Conservation (phyloP, 1,140 invertebrate genomes). For the Dolichoris vasculosae region DNA sequence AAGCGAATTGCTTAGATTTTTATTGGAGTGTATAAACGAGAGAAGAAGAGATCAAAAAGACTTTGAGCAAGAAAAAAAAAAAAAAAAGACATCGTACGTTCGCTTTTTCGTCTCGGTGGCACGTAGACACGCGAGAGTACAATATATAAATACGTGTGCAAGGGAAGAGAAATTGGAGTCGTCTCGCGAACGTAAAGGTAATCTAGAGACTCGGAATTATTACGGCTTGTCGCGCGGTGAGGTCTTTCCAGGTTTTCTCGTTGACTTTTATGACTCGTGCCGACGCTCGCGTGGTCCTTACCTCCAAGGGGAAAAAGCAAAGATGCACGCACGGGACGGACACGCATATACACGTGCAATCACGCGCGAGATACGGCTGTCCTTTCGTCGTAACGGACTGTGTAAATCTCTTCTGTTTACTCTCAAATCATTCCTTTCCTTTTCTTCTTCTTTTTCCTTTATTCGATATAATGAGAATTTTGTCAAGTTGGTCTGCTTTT, state of each 20-base stretch:
- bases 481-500: conserved; percentile 3
- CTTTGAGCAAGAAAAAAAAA: neutral
- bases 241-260: conserved; percentile 12
- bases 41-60: neutral
- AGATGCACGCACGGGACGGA: neutral
- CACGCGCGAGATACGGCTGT: neutral
- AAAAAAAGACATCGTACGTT: neutral
- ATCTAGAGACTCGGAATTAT: conserved; percentile 19
- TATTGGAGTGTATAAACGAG: neutral
- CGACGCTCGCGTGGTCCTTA: neutral
- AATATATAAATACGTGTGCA: neutral
- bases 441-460: neutral
- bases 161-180: neutral
- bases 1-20: neutral
- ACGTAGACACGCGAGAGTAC: neutral
- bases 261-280: conserved; percentile 37
- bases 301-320: neutral
- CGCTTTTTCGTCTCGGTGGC: neutral
- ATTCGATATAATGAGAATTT: conserved; percentile 15
- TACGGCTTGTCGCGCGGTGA: conserved; percentile 2
- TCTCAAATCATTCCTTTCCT: conserved; percentile 32
- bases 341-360: neutral
- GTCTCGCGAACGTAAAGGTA: neutral
- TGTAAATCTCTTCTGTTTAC: conserved; percentile 38
- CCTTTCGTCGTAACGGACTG: conserved; percentile 22